Conservation (phyloP, 2,888 invertebrate species). For the Amphiduros pacificus region DNA sequence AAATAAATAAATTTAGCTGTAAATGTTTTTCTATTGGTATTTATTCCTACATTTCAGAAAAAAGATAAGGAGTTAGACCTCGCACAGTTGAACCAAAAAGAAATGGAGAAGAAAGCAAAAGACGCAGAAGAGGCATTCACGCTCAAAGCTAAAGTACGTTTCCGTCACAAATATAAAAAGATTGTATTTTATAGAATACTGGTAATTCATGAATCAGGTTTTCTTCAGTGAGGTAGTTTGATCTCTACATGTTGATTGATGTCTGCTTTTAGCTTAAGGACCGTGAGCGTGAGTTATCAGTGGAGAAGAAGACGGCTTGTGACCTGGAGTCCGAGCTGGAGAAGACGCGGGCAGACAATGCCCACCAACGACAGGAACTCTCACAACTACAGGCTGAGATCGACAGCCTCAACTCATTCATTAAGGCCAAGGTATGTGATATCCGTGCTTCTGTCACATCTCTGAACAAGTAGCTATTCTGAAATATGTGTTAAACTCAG, state of each 20-base stretch:
- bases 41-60: too few relatives aligned
- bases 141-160: constrained; percentile 3
- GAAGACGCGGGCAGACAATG: neutral
- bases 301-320: constrained; percentile 1
- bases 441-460: too few relatives aligned
- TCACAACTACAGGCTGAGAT: constrained; percentile 3
- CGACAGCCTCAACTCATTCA: constrained; percentile 4
- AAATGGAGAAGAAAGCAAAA: constrained; percentile 6
- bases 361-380: constrained; percentile 2
- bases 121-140: constrained; percentile 9
- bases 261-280: constrained; percentile 1
- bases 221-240: too few relatives aligned
- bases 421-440: constrained; percentile 14
- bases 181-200: too few relatives aligned
- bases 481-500: too few relatives aligned
- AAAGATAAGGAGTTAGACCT: constrained; percentile 15
- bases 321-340: neutral
- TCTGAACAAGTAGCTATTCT: too few relatives aligned
- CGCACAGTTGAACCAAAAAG: constrained; percentile 8
- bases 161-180: neutral
- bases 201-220: too few relatives aligned
- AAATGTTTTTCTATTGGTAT: too few relatives aligned
- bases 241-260: too few relatives aligned
- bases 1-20: neutral
- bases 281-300: neutral